phyloP scores from a whole-genome alignment of 1,140 invertebrate genomes.

The Zaprionus capensis region DNA sequence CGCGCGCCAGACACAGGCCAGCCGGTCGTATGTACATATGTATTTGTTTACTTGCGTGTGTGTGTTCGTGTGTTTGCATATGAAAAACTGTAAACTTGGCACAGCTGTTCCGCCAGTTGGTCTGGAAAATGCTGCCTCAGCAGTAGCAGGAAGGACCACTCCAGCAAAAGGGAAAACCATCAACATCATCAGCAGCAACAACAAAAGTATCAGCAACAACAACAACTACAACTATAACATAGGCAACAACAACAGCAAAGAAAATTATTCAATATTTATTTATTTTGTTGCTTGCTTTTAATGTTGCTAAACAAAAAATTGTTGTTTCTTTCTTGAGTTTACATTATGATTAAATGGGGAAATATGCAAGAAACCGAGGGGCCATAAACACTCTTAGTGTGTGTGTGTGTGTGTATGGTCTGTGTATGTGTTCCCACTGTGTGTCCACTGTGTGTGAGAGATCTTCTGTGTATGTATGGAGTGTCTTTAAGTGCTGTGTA shows the following conservation, averaged over 20 bases:
- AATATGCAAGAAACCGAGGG: slow-evolving; percentile 54
- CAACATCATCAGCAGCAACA: slow-evolving; percentile 32
- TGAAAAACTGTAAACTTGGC: slow-evolving; percentile 35
- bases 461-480: slow-evolving; percentile 15
- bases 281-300: slow-evolving; percentile 68
- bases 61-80: slow-evolving; percentile 13
- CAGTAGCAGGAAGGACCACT: slow-evolving; percentile 16
- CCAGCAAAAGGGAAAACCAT: slow-evolving; percentile 43
- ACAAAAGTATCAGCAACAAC: slow-evolving; percentile 28
- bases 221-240: slow-evolving; percentile 15
- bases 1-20: slow-evolving; percentile 33
- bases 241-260: slow-evolving; percentile 38
- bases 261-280: slow-evolving; percentile 65
- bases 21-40: slow-evolving; percentile 2
- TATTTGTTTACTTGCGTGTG: neutral
- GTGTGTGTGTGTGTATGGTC: neutral
- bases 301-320: slow-evolving; percentile 54
- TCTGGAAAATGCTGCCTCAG: slow-evolving; percentile 38
- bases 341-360: slow-evolving; percentile 58
- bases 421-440: neutral
- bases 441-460: neutral
- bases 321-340: slow-evolving; percentile 40
- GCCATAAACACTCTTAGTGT: slow-evolving; percentile 35
- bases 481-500: slow-evolving; percentile 22
- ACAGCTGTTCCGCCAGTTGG: slow-evolving; percentile 39